Conservation (phyloP, 2,888 invertebrate species). For the Hydroisotoma schaefferi region DNA sequence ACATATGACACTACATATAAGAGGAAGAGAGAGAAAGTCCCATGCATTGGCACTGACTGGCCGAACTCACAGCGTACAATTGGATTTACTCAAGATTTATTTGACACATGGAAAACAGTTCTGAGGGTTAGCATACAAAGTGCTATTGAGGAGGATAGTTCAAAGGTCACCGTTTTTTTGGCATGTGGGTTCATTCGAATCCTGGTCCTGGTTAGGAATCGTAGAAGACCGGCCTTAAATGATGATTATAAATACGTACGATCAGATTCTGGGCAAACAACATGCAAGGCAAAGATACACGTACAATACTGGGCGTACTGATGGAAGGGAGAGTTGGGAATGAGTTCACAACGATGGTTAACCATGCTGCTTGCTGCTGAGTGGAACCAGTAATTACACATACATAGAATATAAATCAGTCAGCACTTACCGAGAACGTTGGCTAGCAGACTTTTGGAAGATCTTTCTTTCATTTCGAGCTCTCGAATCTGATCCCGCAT, state of each 20-base stretch:
- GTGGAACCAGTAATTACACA: too few species aligned
- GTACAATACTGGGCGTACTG: too few species aligned
- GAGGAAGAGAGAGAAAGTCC: background rate
- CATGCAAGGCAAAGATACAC: background rate
- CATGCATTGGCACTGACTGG: background rate
- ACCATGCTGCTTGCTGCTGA: too few species aligned
- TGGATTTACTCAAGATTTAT: constrained; percentile 46
- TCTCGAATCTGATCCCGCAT: constrained; percentile 68
- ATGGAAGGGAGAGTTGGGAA: too few species aligned
- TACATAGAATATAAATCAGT: background rate
- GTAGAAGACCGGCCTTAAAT: too few species aligned
- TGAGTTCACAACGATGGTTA: too few species aligned
- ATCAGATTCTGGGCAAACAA: background rate
- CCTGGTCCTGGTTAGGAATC: too few species aligned
- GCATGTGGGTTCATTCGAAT: background rate
- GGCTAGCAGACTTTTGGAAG: constrained; percentile 90
- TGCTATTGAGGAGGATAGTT: too few species aligned
- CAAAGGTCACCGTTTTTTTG: background rate
- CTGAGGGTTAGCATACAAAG: background rate
- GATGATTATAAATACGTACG: too few species aligned
- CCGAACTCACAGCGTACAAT: constrained; percentile 28
- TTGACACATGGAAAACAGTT: constrained; percentile 24
- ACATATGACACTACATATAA: background rate
- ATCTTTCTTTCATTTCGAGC: constrained; percentile 82
- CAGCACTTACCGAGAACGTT: constrained; percentile 68